Conservation (phyloP, 2,888 invertebrate species). For the Deilephila porcellus region DNA sequence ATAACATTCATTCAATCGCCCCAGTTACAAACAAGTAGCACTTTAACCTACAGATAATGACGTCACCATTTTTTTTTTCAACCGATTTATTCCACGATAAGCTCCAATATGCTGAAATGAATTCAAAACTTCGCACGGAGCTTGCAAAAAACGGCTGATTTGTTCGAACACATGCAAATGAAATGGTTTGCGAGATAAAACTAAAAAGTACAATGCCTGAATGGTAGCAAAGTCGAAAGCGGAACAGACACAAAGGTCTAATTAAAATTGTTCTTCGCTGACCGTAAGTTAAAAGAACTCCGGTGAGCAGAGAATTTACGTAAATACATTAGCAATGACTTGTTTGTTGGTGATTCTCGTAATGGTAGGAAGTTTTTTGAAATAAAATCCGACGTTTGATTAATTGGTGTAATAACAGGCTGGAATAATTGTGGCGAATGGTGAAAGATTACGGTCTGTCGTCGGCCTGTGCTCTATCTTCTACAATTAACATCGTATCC, state of each 20-base stretch:
- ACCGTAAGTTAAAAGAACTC: conserved; percentile 18
- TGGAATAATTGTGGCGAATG: too few relatives aligned
- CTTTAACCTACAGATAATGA: too few relatives aligned
- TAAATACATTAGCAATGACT: conserved; percentile 15
- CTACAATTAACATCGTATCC: too few relatives aligned
- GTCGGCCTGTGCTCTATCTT: too few relatives aligned
- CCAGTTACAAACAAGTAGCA: too few relatives aligned
- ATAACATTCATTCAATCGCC: too few relatives aligned
- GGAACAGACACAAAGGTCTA: conserved; percentile 19
- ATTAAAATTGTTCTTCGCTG: conserved; percentile 23
- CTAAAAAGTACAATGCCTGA: conserved; percentile 10
- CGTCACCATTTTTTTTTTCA: not conserved
- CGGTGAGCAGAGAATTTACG: not conserved
- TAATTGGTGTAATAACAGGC: too few relatives aligned
- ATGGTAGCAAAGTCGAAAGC: conserved; percentile 11
- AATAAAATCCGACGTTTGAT: too few relatives aligned
- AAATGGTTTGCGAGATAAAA: conserved; percentile 24
- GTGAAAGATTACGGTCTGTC: too few relatives aligned
- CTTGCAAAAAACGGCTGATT: conserved; percentile 40
- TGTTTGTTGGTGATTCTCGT: not conserved
- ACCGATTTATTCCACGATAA: not conserved
- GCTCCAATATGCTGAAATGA: conserved; percentile 3
- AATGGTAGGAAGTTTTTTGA: not conserved
- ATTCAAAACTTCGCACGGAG: conserved; percentile 46
- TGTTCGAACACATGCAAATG: conserved; percentile 23